phyloP scores from a whole-genome alignment of 2,113 vertebrate species.

The Melanerpes formicivorus region DNA sequence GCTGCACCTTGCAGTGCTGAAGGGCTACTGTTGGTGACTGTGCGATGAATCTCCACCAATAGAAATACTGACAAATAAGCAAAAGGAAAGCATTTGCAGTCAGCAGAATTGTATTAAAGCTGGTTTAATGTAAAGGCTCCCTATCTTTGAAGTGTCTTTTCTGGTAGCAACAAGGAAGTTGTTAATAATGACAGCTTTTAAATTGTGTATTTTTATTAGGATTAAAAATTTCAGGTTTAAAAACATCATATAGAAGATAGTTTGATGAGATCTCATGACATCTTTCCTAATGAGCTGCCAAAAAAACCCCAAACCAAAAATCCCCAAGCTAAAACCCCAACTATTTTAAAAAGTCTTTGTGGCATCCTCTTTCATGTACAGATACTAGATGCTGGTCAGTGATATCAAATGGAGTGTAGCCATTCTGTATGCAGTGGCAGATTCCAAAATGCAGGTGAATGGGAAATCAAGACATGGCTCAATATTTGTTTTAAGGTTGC shows the following conservation, averaged over 20 bases:
- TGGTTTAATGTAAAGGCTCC: not conserved
- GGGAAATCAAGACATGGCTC: not conserved
- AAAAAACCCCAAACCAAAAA: not conserved
- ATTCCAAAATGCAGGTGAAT: not conserved
- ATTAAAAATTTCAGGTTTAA: not conserved
- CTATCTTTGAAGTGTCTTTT: not conserved
- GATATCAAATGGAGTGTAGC: not conserved
- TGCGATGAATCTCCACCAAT: fast-evolving
- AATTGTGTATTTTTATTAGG: not conserved
- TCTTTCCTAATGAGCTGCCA: not conserved
- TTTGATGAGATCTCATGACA: not conserved
- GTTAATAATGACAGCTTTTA: not conserved
- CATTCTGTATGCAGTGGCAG: not conserved
- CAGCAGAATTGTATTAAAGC: not conserved
- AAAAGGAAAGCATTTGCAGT: not conserved
- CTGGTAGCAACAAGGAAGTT: not conserved
- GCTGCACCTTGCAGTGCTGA: not conserved
- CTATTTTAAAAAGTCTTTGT: not conserved
- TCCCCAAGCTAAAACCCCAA: no score
- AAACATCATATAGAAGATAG: not conserved
- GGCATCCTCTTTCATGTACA: not conserved
- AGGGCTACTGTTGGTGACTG: not conserved
- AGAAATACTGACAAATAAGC: not conserved
- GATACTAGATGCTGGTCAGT: not conserved
- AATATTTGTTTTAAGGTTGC: not conserved